phyloP scores from a whole-genome alignment of 2,888 invertebrate species.

The Fragum fragum region DNA sequence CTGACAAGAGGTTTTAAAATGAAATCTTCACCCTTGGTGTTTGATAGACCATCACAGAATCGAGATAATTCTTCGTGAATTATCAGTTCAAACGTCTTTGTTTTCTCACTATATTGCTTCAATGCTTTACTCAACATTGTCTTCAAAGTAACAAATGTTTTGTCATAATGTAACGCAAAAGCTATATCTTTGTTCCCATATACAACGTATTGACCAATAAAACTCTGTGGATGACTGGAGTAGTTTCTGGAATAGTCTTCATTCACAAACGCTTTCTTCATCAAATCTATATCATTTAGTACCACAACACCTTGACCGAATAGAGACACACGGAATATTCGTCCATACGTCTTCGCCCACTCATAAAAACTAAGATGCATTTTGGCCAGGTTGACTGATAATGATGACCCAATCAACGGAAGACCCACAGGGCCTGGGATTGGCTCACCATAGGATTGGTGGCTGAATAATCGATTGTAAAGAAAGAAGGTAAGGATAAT shows the following conservation, averaged over 20 bases:
- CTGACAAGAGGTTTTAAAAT: constrained; percentile 30
- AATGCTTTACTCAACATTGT: constrained; percentile 33
- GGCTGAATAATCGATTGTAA: background rate
- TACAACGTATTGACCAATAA: constrained; percentile 11
- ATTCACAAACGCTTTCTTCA: constrained; percentile 28
- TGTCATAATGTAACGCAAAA: background rate
- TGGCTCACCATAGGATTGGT: background rate
- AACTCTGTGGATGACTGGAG: constrained; percentile 26
- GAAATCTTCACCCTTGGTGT: constrained; percentile 23
- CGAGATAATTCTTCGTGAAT: constrained; percentile 34
- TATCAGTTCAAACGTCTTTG: constrained; percentile 10
- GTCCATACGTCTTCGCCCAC: constrained; percentile 31
- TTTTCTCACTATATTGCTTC: constrained; percentile 13
- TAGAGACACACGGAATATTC: constrained; percentile 22
- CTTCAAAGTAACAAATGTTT: constrained; percentile 17
- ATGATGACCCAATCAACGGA: constrained; percentile 26
- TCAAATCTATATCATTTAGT: constrained; percentile 34
- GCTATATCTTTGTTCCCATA: constrained; percentile 18
- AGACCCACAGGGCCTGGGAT: constrained; percentile 35
- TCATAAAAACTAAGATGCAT: constrained; percentile 37
- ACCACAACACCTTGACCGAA: constrained; percentile 38
- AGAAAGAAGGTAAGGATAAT: background rate
- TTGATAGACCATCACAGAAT: constrained; percentile 11
- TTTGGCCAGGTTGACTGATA: constrained; percentile 21
- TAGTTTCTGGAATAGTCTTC: constrained; percentile 25